Evolutionary conservation across 1,140 invertebrate genomes (phyloP), one percentile per base, ranked within the genome.

Genomic region (Chymomyza costata): DNA sequence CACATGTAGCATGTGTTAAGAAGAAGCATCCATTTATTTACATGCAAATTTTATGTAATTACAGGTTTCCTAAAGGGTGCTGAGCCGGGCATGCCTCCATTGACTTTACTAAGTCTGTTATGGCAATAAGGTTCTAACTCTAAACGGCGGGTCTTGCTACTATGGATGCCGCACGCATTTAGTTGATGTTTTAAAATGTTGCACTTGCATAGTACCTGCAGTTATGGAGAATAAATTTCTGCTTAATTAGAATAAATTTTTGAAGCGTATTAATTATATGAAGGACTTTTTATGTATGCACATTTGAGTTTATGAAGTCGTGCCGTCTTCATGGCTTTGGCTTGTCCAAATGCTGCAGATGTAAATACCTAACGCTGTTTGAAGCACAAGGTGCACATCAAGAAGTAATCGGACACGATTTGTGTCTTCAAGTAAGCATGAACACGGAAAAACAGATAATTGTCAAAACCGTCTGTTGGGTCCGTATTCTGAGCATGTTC

Each of bases 51-150:
- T 60, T 16, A 11, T 41, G 5, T 19, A 21, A 28, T 11, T 37
- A 5, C 39, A 91, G 90, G 90, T 54, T 91, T 91, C 55, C 84
- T 78, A 37, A 90, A 90, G 76, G 90, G 90, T 25, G 87, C 90
- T 31, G 90, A 91, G 68, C 88, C 88, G 30, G 90, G 90, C 21
- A 90, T 89, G 88, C 89, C 90, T 13, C 86, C 88, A 46, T 68
- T 91, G 25, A 82, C 87, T 1, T 18, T 90, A 15, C 67, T 89
- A 53, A 89, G 88, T 45, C 82, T 89, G 31, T 65, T 89, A 31
- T 89, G 88, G 87, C 84, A 87, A 38, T 89, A 85, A 78, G 39
- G 32, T 37, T 28, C 17, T 31, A 14, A 14, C 13, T 31, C 32
- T 7, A 15, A 8, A 1, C 31, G 10, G 21, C 19, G 17, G 25